Conservation (phyloP, 2,113 vertebrate genomes). For the Chiloscyllium plagiosum region DNA sequence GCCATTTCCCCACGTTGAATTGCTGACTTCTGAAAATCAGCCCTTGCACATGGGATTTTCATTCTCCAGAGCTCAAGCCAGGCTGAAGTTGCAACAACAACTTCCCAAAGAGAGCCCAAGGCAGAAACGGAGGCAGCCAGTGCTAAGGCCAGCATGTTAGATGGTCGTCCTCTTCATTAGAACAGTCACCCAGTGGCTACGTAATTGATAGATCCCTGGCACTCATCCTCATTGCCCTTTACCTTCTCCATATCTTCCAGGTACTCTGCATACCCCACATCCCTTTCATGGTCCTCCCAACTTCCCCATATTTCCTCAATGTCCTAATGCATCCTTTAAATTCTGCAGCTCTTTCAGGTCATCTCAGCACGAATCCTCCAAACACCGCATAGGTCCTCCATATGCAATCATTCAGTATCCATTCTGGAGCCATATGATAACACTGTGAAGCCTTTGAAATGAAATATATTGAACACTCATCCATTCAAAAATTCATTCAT, state of each 20-base stretch:
- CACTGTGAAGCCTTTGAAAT: background rate
- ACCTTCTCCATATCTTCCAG: background rate
- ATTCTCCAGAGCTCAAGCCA: background rate
- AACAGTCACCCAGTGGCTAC: background rate
- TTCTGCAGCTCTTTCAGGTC: too few species aligned
- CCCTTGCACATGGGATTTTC: background rate
- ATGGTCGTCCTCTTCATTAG: background rate
- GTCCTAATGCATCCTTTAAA: too few species aligned
- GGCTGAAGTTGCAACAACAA: too few species aligned
- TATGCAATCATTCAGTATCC: background rate
- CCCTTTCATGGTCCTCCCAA: too few species aligned
- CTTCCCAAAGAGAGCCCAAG: background rate
- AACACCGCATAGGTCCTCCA: background rate
- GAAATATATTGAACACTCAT: background rate
- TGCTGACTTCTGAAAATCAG: background rate
- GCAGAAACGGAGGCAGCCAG: background rate
- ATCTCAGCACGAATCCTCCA: background rate
- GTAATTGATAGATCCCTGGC: background rate
- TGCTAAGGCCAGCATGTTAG: background rate
- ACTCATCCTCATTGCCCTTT: background rate
- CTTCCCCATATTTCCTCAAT: too few species aligned
- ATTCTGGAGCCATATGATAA: background rate
- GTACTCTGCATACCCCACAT: background rate
- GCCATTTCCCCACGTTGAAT: background rate
- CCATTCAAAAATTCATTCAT: background rate